Conservation (phyloP, 1,140 invertebrate genomes). For the Rhizoglyphus robini region DNA sequence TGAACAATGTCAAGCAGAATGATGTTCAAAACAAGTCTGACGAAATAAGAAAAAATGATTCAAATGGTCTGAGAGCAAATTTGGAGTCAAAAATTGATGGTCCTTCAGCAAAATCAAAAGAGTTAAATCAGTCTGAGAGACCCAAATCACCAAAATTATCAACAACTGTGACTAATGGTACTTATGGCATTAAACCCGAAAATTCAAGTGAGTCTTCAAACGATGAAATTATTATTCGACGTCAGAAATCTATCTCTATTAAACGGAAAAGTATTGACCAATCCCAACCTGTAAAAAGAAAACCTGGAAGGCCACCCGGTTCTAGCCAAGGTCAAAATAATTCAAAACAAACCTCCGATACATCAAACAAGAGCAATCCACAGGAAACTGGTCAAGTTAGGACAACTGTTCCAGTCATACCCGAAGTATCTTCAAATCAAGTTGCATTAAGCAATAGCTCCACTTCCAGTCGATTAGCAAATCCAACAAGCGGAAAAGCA, state of each 20-base stretch:
- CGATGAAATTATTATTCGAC: background rate
- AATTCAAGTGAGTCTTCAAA: background rate
- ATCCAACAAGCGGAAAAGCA: background rate
- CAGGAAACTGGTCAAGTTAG: no score
- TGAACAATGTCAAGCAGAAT: no score
- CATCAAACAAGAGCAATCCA: background rate
- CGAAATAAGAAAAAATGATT: no score
- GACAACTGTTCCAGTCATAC: background rate
- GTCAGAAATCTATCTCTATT: background rate
- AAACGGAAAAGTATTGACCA: background rate
- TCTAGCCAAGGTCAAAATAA: background rate
- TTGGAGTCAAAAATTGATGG: background rate
- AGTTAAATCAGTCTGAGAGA: background rate
- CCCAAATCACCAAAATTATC: background rate
- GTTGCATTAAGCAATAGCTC: background rate
- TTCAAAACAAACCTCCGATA: background rate
- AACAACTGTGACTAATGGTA: background rate
- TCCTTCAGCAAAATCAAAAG: background rate
- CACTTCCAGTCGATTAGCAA: background rate
- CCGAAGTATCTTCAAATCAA: background rate
- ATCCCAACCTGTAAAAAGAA: background rate
- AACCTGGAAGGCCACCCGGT: background rate
- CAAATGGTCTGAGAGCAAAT: background rate
- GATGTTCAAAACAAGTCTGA: no score
- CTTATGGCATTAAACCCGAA: background rate